phyloP scores from a whole-genome alignment of 1,140 invertebrate genomes.

The Papilio glaucus region DNA sequence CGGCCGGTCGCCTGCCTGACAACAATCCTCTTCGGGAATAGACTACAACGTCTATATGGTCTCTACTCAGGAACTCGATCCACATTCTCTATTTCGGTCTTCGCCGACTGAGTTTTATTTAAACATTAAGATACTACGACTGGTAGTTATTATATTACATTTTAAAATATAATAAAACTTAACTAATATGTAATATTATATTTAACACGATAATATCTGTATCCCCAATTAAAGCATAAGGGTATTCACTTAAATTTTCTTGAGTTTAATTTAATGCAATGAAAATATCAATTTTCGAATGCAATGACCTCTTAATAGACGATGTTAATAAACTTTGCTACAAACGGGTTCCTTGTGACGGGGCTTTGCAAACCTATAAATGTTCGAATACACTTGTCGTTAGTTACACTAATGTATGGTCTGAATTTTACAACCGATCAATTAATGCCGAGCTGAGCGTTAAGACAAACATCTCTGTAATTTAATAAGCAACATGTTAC shows the following conservation, averaged over 20 bases:
- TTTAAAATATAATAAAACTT: no score
- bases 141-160: no score
- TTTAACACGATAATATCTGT: no score
- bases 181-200: no score
- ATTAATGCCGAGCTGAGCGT: not conserved
- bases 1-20: no score
- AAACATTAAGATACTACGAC: no score
- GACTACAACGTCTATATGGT: no score
- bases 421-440: conserved; percentile 21
- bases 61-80: no score
- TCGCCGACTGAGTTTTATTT: no score
- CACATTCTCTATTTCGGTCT: no score
- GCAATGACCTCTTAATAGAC: conserved; percentile 5
- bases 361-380: not conserved
- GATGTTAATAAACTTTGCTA: conserved; percentile 10
- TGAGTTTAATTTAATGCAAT: not conserved
- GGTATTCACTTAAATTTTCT: not conserved
- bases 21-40: no score
- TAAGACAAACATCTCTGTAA: conserved; percentile 25
- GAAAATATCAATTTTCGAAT: conserved; percentile 4
- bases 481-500: conserved; percentile 19
- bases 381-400: not conserved
- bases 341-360: conserved; percentile 11
- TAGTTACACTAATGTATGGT: conserved; percentile 12
- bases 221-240: no score